Conservation (phyloP, 2,888 invertebrate genomes). For the Apeira syringaria region DNA sequence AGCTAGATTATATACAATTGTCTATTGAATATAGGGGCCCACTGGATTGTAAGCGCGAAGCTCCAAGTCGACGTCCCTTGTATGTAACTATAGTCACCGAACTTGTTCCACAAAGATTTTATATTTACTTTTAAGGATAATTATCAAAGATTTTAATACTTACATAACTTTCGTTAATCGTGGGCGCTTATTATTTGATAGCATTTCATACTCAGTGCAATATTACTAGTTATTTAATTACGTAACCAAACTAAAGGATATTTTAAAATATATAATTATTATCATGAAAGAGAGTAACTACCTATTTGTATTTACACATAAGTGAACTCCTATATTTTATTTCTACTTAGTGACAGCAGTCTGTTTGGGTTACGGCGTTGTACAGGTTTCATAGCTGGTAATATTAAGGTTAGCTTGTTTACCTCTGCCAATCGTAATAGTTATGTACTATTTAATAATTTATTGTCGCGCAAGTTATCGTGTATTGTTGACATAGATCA, state of each 20-base stretch:
- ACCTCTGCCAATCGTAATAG: slow-evolving; percentile 83
- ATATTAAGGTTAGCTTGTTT: slow-evolving; percentile 79
- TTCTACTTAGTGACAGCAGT: slow-evolving; percentile 70
- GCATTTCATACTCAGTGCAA: slow-evolving; percentile 85
- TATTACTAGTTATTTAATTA: slow-evolving; percentile 85
- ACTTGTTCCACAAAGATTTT: slow-evolving; percentile 80
- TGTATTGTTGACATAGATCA: slow-evolving; percentile 81
- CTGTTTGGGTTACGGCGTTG: slow-evolving; percentile 82
- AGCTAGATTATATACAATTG: slow-evolving; percentile 81
- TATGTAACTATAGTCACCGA: slow-evolving; percentile 68
- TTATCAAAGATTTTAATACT: slow-evolving; percentile 67
- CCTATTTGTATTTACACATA: slow-evolving; percentile 79
- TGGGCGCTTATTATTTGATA: slow-evolving; percentile 84
- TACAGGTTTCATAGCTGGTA: slow-evolving; percentile 83
- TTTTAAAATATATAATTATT: slow-evolving; percentile 76
- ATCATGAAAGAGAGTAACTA: slow-evolving; percentile 78
- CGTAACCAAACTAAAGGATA: slow-evolving; percentile 85
- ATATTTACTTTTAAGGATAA: slow-evolving; percentile 75
- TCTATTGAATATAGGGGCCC: slow-evolving; percentile 81
- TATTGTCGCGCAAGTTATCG: slow-evolving; percentile 78
- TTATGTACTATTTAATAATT: slow-evolving; percentile 80
- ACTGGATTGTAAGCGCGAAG: slow-evolving; percentile 67
- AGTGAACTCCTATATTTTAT: slow-evolving; percentile 73
- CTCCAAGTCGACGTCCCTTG: slow-evolving; percentile 68
- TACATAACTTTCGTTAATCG: slow-evolving; percentile 66